Percentiles rank a stretch among this genome's conserved stretches.
Conservation (phyloP, 2,113 vertebrate genomes). For the Rhinolophus ferrumequinum region DNA sequence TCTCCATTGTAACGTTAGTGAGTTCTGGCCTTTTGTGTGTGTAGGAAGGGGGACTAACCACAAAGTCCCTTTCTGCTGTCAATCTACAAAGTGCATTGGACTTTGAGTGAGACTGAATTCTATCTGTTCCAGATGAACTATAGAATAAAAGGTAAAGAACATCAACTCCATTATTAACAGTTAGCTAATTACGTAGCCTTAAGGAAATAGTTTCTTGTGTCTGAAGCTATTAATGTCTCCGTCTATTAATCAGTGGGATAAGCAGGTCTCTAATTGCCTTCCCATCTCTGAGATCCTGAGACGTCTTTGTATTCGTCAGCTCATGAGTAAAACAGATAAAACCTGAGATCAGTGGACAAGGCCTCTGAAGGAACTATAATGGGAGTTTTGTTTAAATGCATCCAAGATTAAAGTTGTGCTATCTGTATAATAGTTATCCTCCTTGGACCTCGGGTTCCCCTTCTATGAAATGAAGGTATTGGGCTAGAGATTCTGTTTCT, state of each 20-base stretch:
- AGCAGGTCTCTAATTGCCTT: background rate
- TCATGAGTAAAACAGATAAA: background rate
- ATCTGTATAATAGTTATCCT: background rate
- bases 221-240: background rate
- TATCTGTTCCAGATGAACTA: background rate
- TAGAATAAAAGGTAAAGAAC: background rate
- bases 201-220: background rate
- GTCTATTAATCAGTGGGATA: background rate
- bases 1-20: background rate
- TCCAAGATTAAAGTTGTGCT: background rate
- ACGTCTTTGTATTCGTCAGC: background rate
- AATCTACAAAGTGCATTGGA: background rate
- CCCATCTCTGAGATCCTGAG: background rate
- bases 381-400: background rate
- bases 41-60: background rate
- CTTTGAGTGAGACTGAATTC: background rate
- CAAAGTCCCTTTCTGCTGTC: background rate
- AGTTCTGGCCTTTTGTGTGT: background rate
- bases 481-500: background rate
- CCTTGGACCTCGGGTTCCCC: rapidly evolving
- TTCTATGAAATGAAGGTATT: background rate
- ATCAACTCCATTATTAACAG: background rate
- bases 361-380: background rate
- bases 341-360: background rate
- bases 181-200: background rate